Base-by-base conservation (phyloP, 2,113 vertebrate genomes). In the Sinocyclocheilus anshuiensis region DNA sequence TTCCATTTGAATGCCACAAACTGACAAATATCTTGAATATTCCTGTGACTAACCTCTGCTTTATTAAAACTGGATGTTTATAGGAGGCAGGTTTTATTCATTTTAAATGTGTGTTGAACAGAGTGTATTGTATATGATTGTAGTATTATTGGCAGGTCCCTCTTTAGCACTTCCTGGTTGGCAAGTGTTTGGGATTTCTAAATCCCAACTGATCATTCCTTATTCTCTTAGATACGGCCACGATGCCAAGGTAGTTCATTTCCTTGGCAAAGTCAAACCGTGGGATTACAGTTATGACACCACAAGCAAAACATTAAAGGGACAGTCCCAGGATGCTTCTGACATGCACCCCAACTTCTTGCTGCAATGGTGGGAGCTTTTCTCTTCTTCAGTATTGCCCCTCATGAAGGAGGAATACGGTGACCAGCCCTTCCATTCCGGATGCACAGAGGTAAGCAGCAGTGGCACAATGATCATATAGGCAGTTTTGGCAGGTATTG, bases 161-260 rank as follows among this genome's bases (percentile, higher is more conserved):
- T 22, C 33, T 63, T 39, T 16, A 39, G 29, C 11, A n/a, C 55
- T n/a, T 79, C 77, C n/a, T 42, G n/a, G 10, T 42, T 42, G 22
- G 57, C 13, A 13, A 5, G 36, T 6, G n/a, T 63, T n/a, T 26
- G 4, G 57, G 29, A 42, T 65, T 81, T 61, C 57, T 45, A 22
- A 80, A 39, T 4, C 29, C 6, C 16, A 1, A 18, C 22, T 20
- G 29, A 15, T 45, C n/a, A n/a, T 67, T 55, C 42, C 15, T 22
- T 29, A 22, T 57, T 16, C 48, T 7, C 48, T 67, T 88, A 99
- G 98, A 90, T 99, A 97, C 85, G 97, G 97, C 80, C 94, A 85
- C 42, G 92, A 94, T 57, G 97, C 97, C 57, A 99, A 98, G 92
- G 98, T 99, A 74, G 96, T 98, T 82, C 98, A 99, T 92, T 99